phyloP scores from a whole-genome alignment of 2,113 vertebrate genomes.

The Gasterosteus aculeatus region DNA sequence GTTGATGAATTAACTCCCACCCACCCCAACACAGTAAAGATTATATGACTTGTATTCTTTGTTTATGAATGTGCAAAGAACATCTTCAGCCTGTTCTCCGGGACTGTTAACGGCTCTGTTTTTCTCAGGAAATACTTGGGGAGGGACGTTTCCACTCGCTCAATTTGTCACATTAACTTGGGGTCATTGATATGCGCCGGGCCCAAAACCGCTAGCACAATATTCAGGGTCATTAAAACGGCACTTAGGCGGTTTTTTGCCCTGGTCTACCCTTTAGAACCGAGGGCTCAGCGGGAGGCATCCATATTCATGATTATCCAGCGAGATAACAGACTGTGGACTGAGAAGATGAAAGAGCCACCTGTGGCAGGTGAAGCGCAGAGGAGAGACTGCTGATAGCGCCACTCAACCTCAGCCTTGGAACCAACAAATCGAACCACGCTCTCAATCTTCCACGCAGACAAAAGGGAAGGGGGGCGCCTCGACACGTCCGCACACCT shows the following conservation, averaged over 20 bases:
- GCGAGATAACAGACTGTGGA: constrained; percentile 36
- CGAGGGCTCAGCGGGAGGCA: constrained; percentile 38
- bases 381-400: constrained; percentile 48
- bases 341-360: constrained; percentile 74
- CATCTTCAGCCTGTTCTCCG: constrained; percentile 41
- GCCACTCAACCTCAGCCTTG: constrained; percentile 56
- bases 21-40: constrained; percentile 48
- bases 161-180: constrained; percentile 53
- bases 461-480: constrained; percentile 32
- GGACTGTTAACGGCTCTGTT: constrained; percentile 19
- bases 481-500: background rate
- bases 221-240: constrained; percentile 57
- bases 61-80: constrained; percentile 53
- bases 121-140: constrained; percentile 14
- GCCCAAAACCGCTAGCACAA: constrained; percentile 40
- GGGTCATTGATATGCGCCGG: constrained; percentile 59
- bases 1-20: constrained; percentile 55
- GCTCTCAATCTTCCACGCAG: constrained; percentile 27
- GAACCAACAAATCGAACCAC: constrained; percentile 36
- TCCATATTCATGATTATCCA: constrained; percentile 71
- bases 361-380: constrained; percentile 79
- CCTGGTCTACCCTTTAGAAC: constrained; percentile 49
- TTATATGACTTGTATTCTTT: constrained; percentile 62
- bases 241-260: constrained; percentile 53
- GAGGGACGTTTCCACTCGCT: constrained; percentile 35